A percentile compares a stretch with the other conserved stretches of the same genome.
These are phyloP conservation scores for Fulica atra DNA, from an alignment of 2,113 vertebrate genomes.

Conservation along the genomic window DNA sequence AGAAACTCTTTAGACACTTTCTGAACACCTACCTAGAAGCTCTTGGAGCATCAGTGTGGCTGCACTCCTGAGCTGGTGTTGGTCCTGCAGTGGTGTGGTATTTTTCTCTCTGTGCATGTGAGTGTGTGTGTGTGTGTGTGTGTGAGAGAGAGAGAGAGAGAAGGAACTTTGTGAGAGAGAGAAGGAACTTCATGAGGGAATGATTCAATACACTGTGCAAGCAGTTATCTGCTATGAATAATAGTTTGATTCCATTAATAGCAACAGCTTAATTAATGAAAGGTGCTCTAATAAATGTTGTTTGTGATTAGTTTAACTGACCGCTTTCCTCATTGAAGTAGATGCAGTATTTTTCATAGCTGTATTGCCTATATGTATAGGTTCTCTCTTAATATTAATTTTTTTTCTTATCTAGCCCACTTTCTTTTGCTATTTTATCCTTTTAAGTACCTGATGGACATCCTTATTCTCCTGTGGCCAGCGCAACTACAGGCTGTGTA, in stretches of 20 bases:
- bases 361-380: neutral
- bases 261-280: neutral
- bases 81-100: too few relatives aligned
- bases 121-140: neutral
- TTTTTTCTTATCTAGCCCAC: neutral
- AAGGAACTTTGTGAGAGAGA: neutral
- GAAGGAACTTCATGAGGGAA: neutral
- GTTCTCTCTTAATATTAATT: neutral
- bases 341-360: neutral
- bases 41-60: neutral
- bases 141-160: neutral
- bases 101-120: too few relatives aligned
- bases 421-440: neutral
- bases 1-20: neutral
- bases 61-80: neutral
- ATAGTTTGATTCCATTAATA: neutral
- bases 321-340: neutral
- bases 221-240: neutral
- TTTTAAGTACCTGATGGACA: neutral
- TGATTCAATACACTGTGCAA: neutral
- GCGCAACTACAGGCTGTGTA: too few relatives aligned
- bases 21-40: neutral
- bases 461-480: neutral
- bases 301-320: neutral
- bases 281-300: neutral